Base-by-base conservation (phyloP, 2,797 vertebrate genomes). In the Brachyalestes nurse region DNA sequence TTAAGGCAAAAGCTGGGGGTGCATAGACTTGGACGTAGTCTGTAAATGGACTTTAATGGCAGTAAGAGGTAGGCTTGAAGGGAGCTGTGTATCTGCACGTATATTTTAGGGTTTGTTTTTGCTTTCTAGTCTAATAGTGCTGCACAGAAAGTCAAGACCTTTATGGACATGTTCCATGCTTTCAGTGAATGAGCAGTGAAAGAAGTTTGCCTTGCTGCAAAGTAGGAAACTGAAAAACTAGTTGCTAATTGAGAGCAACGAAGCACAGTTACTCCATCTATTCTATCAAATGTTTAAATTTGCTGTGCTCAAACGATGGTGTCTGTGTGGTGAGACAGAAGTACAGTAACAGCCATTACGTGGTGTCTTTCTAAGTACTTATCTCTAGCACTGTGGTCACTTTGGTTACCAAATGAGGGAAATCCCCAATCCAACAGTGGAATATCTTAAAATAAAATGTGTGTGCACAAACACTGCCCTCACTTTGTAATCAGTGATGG, bases 61-160 rank as follows among this genome's bases (percentile, higher is more conserved):
- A 67, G 53, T 77, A 57, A 25, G 25, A 67, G 38, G 14, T 53
- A 10, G 21, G 1, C 58, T 62, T 78, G 58, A 78, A 72, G 34
- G 25, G 53, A 51, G 17, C 62, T 40, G 16, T 40, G n/a, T 40
- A 40, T 40, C 28, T 28, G 17, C 10, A 34, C 1, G 16, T 19
- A 9, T 40, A 16, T 5, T 65, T 65, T 40, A 65, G 14, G 6
- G 28, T 8, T 14, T 64, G 14, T 38, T 65, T 65, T 19, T 19
- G 2, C 25, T 19, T 62, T 64, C 2, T 1, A 19, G 28, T 38
- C 14, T 38, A 19, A 28, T 28, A 38, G 61, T 6, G 23, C 23
- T 28, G 23, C 12, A 28, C 60, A 6, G 5, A 8, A 38, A 64
- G 61, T 38, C 28, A 28, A 3, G 23, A 12, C 3, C 12, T 61